These are phyloP conservation scores for Chloropsis hardwickii DNA, from an alignment of 2,113 vertebrate species.

Conservation along the genomic window DNA sequence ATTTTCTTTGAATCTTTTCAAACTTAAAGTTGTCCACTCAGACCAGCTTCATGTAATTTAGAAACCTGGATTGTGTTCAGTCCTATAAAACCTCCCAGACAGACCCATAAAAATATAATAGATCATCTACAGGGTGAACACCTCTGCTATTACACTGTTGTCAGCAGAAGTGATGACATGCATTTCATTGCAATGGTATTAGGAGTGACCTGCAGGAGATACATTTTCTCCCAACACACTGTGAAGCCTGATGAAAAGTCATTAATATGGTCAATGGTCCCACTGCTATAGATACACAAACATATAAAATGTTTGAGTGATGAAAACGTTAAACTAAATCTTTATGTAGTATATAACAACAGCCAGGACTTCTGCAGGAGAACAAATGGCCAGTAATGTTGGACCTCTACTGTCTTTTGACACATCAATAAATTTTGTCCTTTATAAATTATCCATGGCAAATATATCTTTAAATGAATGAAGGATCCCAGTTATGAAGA, in stretches of 20 bases:
- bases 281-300: not conserved
- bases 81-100: not conserved
- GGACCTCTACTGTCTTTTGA: not conserved
- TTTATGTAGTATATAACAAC: not conserved
- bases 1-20: not conserved
- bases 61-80: not conserved
- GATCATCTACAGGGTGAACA: not conserved
- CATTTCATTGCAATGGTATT: not conserved
- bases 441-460: not conserved
- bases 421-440: not conserved
- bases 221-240: not conserved
- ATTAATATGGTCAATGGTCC: not conserved
- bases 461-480: not conserved
- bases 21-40: not conserved
- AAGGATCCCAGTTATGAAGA: not conserved
- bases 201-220: slow-evolving; percentile 1
- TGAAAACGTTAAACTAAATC: not conserved
- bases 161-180: not conserved
- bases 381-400: not conserved
- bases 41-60: not conserved
- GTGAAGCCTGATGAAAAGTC: not conserved
- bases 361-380: not conserved
- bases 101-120: not conserved
- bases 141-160: not conserved
- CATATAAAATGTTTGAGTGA: not conserved